These are phyloP conservation scores for Meliscaeva auricollis DNA, from an alignment of 2,888 invertebrate species.

Conservation along the genomic window DNA sequence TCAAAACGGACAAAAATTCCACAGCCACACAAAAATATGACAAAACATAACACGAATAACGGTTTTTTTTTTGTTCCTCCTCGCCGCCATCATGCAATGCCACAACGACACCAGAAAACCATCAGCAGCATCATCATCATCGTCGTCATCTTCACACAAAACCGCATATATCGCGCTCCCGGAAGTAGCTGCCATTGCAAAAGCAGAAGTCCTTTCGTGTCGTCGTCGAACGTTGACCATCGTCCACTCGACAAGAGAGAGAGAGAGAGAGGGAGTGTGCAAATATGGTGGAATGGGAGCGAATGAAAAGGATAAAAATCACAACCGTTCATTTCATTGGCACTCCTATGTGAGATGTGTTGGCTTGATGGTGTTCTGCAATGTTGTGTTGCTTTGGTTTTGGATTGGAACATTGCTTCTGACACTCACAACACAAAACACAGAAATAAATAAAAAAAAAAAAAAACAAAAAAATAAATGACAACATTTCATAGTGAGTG, in stretches of 20 bases:
- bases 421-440: constrained; percentile 32
- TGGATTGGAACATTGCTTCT: constrained; percentile 20
- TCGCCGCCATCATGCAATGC: constrained; percentile 1
- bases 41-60: constrained; percentile 55
- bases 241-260: too few relatives aligned
- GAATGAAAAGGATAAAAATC: constrained; percentile 60
- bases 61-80: not conserved
- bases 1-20: constrained; percentile 48
- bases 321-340: constrained; percentile 64
- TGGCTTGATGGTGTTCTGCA: constrained; percentile 25
- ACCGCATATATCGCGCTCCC: constrained; percentile 25
- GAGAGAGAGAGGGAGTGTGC: too few relatives aligned
- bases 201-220: constrained; percentile 26
- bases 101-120: constrained; percentile 16
- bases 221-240: not conserved
- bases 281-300: not conserved
- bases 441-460: constrained; percentile 27
- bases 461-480: constrained; percentile 53
- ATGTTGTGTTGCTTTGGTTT: constrained; percentile 14
- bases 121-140: not conserved
- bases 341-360: constrained; percentile 28
- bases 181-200: constrained; percentile 45
- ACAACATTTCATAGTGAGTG: constrained; percentile 41
- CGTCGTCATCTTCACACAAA: constrained; percentile 9
- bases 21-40: constrained; percentile 43